Evolutionary conservation across 1,140 invertebrate genomes (phyloP), one percentile per base, ranked within the genome.

Genomic region (Anoplolepis gracilipes): DNA sequence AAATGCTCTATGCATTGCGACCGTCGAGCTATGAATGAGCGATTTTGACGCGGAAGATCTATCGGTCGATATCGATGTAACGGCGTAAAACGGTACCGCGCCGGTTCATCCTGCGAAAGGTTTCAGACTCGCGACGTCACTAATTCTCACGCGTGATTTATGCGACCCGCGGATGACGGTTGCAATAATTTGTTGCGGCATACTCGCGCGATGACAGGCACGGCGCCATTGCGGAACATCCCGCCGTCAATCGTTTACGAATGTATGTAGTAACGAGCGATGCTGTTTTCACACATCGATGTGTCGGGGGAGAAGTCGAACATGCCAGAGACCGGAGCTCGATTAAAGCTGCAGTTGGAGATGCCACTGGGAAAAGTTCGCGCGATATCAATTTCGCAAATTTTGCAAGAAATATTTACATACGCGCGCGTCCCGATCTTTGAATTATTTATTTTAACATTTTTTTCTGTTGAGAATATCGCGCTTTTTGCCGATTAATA

Each of bases 141-240:
- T 65, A 84, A 76, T 69, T 86, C 16, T 49, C 61, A 53, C 53
- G 49, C 16, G 49, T 86, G 85, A 87, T 87, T 85, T 85, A 85
- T 42, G 49, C 55, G 8, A 42, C 1, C 22, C 72, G 22, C 57
- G 65, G 72, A 87, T 87, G 84, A 87, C 64, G 61, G 46, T 82
- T 67, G 78, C 53, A 64, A 67, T 78, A 85, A 85, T 85, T 85
- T 85, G 81, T 85, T 85, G 85, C 57, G 46, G 46, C 42, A 13
- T 49, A 42, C 64, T 84, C 36, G 49, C 16, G 10, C 70, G 46
- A 59, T 57, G 72, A 77, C 70, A 85, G 46, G 64, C 70, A 39
- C 8, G 70, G 62, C 70, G 67, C 64, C 81, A 84, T 77, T 65
- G 72, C 73, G 46, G 61, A 39, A 46, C 33, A 78, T 81, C 78